A percentile compares a stretch with the other conserved stretches of the same genome.
Evolutionary conservation across 2,113 vertebrate species (phyloP).

Genomic region (Forbesichthys agassizii): DNA sequence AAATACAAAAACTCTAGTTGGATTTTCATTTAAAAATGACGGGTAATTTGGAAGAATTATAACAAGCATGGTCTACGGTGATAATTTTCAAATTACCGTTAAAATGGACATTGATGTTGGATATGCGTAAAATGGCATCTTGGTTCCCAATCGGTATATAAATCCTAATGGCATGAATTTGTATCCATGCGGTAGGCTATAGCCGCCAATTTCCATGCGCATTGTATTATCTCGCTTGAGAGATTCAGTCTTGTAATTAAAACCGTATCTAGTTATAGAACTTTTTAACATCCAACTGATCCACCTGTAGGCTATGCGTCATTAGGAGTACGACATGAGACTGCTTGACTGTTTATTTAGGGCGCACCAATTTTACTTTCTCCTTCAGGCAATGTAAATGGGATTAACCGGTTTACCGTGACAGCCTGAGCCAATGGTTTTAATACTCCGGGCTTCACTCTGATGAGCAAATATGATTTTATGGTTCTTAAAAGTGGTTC

Average conservation of each 20-base stretch:
- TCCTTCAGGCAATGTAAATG: slow-evolving; percentile 49
- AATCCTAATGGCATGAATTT: no score
- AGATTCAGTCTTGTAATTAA: background rate
- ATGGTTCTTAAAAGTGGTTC: background rate
- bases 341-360: slow-evolving; percentile 34
- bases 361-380: slow-evolving; percentile 52
- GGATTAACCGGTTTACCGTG: slow-evolving; percentile 52
- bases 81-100: no score
- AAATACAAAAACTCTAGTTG: slow-evolving; percentile 96
- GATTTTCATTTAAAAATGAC: slow-evolving; percentile 56
- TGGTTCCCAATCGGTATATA: no score
- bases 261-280: slow-evolving; percentile 32
- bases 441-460: background rate
- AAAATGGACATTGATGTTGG: no score
- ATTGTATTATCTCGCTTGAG: no score
- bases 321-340: background rate
- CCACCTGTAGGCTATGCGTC: slow-evolving; percentile 12
- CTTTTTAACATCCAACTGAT: background rate
- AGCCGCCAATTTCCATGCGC: no score
- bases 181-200: no score
- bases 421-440: slow-evolving; percentile 31
- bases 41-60: background rate
- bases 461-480: background rate
- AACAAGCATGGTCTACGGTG: background rate
- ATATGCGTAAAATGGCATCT: background rate